phyloP scores from a whole-genome alignment of 2,113 vertebrate species.

The Eulacestoma nigropectus region DNA sequence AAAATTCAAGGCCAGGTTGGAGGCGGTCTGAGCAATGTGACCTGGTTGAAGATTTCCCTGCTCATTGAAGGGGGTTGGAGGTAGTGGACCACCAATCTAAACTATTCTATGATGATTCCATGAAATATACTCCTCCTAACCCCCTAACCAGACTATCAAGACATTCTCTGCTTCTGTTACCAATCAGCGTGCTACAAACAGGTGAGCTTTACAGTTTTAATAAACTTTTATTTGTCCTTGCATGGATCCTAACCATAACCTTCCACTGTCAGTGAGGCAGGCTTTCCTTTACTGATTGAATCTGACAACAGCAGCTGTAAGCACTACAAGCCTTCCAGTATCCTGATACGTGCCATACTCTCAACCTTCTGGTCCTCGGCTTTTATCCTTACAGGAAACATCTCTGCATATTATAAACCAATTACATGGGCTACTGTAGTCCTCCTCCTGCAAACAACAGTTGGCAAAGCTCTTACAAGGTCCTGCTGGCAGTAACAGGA shows the following conservation, averaged over 20 bases:
- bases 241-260: background rate
- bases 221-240: background rate
- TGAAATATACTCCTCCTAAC: background rate
- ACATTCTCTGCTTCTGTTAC: background rate
- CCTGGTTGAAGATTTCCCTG: background rate
- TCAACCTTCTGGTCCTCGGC: background rate
- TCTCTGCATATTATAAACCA: background rate
- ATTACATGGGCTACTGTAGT: background rate
- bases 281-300: background rate
- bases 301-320: background rate
- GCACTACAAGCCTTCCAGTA: background rate
- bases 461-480: background rate
- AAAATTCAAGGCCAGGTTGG: background rate
- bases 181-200: background rate
- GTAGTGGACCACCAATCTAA: background rate
- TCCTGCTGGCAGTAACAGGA: background rate
- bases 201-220: background rate
- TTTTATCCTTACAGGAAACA: background rate
- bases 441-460: background rate
- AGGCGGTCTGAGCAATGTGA: background rate
- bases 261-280: background rate
- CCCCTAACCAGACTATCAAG: background rate
- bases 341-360: background rate
- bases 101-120: background rate
- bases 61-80: background rate